Percentiles rank a stretch among this genome's conserved stretches.
Conservation (phyloP, 2,113 vertebrate genomes). For the Trogon surrucura region DNA sequence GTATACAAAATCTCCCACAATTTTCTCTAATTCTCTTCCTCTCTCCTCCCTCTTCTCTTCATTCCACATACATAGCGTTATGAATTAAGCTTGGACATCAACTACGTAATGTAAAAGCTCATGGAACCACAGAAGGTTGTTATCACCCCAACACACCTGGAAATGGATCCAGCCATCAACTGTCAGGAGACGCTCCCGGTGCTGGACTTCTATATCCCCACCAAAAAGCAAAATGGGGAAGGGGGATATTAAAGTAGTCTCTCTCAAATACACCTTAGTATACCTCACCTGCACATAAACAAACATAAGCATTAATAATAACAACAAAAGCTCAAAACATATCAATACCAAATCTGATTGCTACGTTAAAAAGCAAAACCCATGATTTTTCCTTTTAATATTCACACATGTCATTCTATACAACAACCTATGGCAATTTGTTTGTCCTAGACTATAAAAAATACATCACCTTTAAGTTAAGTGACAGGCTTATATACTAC, state of each 20-base stretch:
- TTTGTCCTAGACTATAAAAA: background rate
- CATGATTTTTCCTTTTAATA: background rate
- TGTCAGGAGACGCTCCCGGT: constrained; percentile 90
- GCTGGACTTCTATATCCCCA: constrained; percentile 95
- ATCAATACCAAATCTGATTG: background rate
- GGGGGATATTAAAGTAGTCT: constrained; percentile 90
- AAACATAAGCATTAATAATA: background rate
- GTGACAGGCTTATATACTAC: background rate
- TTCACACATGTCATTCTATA: background rate
- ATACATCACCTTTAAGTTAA: background rate
- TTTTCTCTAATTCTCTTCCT: background rate
- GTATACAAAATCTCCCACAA: background rate
- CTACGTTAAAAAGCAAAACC: background rate
- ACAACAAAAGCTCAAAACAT: background rate
- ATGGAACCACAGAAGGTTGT: background rate
- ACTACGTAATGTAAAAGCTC: background rate
- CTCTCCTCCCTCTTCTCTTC: background rate
- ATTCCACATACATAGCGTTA: fast-evolving
- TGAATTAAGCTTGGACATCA: background rate
- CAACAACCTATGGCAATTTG: background rate
- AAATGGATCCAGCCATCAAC: constrained; percentile 97
- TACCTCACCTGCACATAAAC: constrained; percentile 87
- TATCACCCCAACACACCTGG: constrained; percentile 78
- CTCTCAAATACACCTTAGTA: constrained; percentile 89
- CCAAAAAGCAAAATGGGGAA: constrained; percentile 96